A percentile compares a stretch with the other conserved stretches of the same genome.
Evolutionary conservation across 1,140 invertebrate genomes (phyloP).

Genomic region (Spodoptera frugiperda): DNA sequence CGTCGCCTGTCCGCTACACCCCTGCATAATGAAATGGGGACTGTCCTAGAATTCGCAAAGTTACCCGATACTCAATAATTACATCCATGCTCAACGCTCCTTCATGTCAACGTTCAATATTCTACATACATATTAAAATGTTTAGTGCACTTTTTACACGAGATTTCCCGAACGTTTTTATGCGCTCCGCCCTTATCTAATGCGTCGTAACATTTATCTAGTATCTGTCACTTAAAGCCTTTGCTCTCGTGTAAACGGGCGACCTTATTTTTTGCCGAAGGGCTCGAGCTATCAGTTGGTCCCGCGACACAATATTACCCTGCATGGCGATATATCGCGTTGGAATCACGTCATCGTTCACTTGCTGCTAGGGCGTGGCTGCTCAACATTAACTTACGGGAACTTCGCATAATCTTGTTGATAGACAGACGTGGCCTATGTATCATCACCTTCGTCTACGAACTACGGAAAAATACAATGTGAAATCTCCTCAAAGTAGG

Average conservation of each 20-base stretch:
- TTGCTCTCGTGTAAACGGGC: constrained; percentile 79
- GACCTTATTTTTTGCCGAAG: constrained; percentile 83
- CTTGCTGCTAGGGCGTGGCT: constrained; percentile 69
- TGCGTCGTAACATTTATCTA: constrained; percentile 80
- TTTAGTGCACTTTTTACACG: constrained; percentile 57
- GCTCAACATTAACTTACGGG: constrained; percentile 66
- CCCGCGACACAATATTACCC: constrained; percentile 80
- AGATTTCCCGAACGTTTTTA: constrained; percentile 62
- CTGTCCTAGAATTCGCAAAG: constrained; percentile 70
- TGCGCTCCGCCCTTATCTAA: constrained; percentile 71
- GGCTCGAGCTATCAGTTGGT: constrained; percentile 77
- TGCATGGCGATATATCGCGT: constrained; percentile 77
- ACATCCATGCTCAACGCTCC: constrained; percentile 58
- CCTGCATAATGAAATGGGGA: constrained; percentile 81
- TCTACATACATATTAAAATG: constrained; percentile 38
- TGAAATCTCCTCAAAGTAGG: too few species aligned
- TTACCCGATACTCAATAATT: constrained; percentile 77
- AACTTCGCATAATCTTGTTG: constrained; percentile 54
- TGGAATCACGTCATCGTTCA: constrained; percentile 80
- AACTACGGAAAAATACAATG: neutral
- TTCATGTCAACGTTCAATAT: constrained; percentile 55
- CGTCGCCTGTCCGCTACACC: constrained; percentile 73
- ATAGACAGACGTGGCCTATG: neutral
- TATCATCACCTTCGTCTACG: neutral
- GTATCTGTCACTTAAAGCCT: constrained; percentile 82